Conservation (phyloP, 2,113 vertebrate genomes). For the Fulica atra region DNA sequence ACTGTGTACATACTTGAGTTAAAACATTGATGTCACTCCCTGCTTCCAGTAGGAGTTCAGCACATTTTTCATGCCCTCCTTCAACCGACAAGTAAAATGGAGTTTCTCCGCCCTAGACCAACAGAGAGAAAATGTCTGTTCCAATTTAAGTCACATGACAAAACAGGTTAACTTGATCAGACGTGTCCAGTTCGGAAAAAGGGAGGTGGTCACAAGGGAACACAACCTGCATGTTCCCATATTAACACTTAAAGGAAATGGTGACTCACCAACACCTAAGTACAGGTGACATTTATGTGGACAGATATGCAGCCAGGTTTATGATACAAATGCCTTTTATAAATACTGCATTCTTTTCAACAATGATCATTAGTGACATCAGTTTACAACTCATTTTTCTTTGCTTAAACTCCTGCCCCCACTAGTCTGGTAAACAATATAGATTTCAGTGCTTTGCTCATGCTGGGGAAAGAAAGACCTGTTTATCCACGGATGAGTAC, state of each 20-base stretch:
- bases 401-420: neutral
- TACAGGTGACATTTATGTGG: neutral
- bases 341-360: neutral
- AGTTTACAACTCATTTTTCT: neutral
- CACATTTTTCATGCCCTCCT: constrained; percentile 81
- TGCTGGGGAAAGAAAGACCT: neutral
- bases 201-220: neutral
- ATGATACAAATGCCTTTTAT: neutral
- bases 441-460: neutral
- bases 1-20: constrained; percentile 72
- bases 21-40: constrained; percentile 84
- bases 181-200: neutral
- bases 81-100: constrained; percentile 85
- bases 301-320: neutral
- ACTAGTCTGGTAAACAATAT: neutral
- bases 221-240: neutral
- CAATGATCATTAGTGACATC: neutral
- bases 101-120: constrained; percentile 82
- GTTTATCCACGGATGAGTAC: neutral
- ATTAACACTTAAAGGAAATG: neutral
- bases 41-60: constrained; percentile 79
- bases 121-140: constrained; percentile 1
- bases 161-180: neutral
- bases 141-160: neutral
- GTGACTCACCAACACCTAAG: neutral